These are phyloP conservation scores for Dryobates pubescens DNA, from an alignment of 2,797 vertebrate species.

Conservation along the genomic window DNA sequence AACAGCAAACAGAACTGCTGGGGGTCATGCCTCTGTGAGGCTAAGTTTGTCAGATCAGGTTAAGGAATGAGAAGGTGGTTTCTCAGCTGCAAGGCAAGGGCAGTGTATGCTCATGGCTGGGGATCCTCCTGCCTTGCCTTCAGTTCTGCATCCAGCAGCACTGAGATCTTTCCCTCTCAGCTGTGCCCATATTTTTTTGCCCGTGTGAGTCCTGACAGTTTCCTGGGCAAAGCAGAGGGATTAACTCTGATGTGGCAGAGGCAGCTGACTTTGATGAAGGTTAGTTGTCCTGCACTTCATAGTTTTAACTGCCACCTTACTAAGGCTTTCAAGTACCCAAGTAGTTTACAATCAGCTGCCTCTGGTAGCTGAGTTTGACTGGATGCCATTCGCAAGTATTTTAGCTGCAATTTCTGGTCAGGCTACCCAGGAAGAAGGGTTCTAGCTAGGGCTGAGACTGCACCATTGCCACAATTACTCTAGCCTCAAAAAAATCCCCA, in stretches of 20 bases:
- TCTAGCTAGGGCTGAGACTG: neutral
- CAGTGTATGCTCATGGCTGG: neutral
- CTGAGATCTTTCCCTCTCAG: neutral
- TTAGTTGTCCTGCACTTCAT: neutral
- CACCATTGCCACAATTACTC: neutral
- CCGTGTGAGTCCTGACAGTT: neutral
- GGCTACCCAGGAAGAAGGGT: neutral
- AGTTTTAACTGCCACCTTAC: neutral
- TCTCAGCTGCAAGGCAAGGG: neutral
- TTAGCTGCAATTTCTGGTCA: neutral
- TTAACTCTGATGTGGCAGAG: neutral
- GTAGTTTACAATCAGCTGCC: neutral
- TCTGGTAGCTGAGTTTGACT: neutral
- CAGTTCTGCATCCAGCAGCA: neutral
- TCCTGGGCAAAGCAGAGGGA: neutral
- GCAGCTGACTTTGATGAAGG: conserved; percentile 1
- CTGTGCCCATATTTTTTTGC: neutral
- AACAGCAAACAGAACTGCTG: conserved; percentile 1
- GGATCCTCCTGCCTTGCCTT: neutral
- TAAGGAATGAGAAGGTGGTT: neutral
- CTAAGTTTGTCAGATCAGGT: neutral
- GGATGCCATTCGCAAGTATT: neutral
- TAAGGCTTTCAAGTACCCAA: neutral
- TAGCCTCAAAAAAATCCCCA: neutral
- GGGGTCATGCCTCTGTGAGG: neutral